A percentile compares a stretch with the other conserved stretches of the same genome.
These are phyloP conservation scores for Dasypogon diadema DNA, from an alignment of 2,888 invertebrate genomes.

Conservation along the genomic window DNA sequence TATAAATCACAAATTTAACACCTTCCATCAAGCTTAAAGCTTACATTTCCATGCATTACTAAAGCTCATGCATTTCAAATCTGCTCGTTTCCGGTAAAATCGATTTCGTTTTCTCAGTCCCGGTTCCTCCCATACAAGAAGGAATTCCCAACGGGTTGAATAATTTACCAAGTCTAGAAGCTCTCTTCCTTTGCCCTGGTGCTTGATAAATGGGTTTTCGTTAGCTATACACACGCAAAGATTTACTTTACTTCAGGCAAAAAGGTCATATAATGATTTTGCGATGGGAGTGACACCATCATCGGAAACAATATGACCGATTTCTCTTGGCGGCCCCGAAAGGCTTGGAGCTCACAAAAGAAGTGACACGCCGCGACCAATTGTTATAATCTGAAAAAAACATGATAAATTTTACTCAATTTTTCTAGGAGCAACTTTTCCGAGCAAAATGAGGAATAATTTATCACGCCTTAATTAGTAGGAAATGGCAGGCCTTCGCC, in stretches of 20 bases:
- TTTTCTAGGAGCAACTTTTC: slow-evolving; percentile 22
- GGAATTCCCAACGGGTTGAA: slow-evolving; percentile 49
- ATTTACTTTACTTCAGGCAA: slow-evolving; percentile 34
- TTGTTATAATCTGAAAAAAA: slow-evolving; percentile 1
- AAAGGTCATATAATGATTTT: slow-evolving; percentile 39
- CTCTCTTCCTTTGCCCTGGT: slow-evolving; percentile 27
- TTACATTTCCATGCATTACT: slow-evolving; percentile 51
- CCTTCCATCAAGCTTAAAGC: slow-evolving; percentile 50
- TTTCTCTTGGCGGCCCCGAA: not conserved
- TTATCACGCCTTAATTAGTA: slow-evolving; percentile 49
- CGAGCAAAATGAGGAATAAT: slow-evolving; percentile 21
- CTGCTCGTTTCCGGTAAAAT: slow-evolving; percentile 48
- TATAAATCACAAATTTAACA: slow-evolving; percentile 51
- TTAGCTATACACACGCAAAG: slow-evolving; percentile 37
- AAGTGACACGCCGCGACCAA: not conserved
- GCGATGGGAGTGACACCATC: slow-evolving; percentile 38
- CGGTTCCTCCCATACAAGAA: slow-evolving; percentile 28
- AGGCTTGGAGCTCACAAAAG: not conserved
- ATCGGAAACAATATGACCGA: slow-evolving; percentile 39
- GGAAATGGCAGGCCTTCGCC: slow-evolving; percentile 28
- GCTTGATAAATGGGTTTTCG: slow-evolving; percentile 47
- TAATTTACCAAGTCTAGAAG: slow-evolving; percentile 46
- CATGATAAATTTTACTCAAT: slow-evolving; percentile 40
- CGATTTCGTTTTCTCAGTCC: slow-evolving; percentile 44
- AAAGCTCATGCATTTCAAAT: slow-evolving; percentile 51